These are phyloP conservation scores for Cataglyphis hispanica DNA, from an alignment of 1,140 invertebrate species.

Conservation along the genomic window DNA sequence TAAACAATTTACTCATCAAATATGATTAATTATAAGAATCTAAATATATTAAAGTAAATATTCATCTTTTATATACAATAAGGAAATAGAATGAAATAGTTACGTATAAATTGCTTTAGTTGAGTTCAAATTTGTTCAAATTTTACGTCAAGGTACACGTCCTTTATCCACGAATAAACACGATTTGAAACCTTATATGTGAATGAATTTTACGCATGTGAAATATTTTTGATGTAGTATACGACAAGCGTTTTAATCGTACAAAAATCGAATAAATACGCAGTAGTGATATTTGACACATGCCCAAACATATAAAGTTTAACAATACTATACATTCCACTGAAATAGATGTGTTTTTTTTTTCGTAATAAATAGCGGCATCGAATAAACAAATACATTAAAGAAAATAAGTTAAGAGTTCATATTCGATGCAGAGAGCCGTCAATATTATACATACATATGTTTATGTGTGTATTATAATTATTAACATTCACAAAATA, in stretches of 20 bases:
- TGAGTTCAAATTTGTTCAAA: background rate
- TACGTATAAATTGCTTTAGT: background rate
- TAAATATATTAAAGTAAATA: background rate
- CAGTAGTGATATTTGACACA: slow-evolving; percentile 34
- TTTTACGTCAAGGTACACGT: too few species aligned
- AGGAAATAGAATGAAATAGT: background rate
- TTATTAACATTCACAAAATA: background rate
- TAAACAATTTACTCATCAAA: background rate
- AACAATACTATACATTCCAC: slow-evolving; percentile 1
- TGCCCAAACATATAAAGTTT: slow-evolving; percentile 33
- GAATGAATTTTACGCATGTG: background rate
- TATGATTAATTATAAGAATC: background rate
- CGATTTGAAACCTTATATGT: slow-evolving; percentile 30
- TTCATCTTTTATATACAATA: background rate
- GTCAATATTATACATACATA: too few species aligned
- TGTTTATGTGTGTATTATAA: too few species aligned
- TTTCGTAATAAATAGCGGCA: background rate
- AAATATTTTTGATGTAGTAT: slow-evolving; percentile 13
- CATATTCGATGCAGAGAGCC: background rate
- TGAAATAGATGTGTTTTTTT: slow-evolving; percentile 27
- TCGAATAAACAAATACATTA: background rate
- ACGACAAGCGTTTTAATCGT: slow-evolving; percentile 43
- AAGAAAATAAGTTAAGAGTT: slow-evolving; percentile 40
- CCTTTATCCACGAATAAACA: background rate
- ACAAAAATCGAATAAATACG: slow-evolving; percentile 33